Evolutionary conservation across 2,888 invertebrate species (phyloP), one percentile per base, ranked within the genome.

Genomic region (Emmelina monodactyla): DNA sequence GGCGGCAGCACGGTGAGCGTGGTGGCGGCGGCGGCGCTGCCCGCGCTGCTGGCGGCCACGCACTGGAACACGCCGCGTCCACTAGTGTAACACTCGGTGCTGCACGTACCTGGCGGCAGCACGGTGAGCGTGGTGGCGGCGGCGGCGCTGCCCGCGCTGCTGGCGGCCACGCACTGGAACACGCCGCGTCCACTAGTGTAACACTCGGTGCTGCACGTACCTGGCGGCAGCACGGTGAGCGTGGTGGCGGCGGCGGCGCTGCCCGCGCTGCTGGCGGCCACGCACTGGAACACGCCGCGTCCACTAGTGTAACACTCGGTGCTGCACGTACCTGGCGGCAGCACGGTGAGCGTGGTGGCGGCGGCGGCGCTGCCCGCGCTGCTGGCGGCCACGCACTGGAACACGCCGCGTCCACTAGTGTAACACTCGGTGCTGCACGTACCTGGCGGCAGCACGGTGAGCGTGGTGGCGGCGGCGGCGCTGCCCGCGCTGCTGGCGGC

Each of bases 51-150:
- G 2, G 84, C 78, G 15, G 92, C 97, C 41, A 91, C 83, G 67
- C 98, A 98, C 69, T 97, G 97, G 78, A 97, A 98, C 82, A 97
- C 89, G 41, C 97, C 97, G 25, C 91, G n/a, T n/a, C n/a, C n/a
- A n/a, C n/a, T n/a, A n/a, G n/a, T n/a, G n/a, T n/a, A n/a, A n/a
- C n/a, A n/a, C n/a, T n/a, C n/a, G n/a, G n/a, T n/a, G n/a, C n/a
- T n/a, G n/a, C n/a, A n/a, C n/a, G n/a, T n/a, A n/a, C n/a, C n/a
- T n/a, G n/a, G n/a, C n/a, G n/a, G n/a, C n/a, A n/a, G n/a, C n/a
- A 96, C 91, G 34, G 85, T 78, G 22, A 97, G 83, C 37, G 89
- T 85, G 5, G 94, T 87, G 5, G 89, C 85, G 2, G 92, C 88
- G 56, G 92, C 91, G 11, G 93, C 87, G 57, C 88, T 89, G 35